Conservation (phyloP, 2,113 vertebrate species). For the Pipra filicauda region DNA sequence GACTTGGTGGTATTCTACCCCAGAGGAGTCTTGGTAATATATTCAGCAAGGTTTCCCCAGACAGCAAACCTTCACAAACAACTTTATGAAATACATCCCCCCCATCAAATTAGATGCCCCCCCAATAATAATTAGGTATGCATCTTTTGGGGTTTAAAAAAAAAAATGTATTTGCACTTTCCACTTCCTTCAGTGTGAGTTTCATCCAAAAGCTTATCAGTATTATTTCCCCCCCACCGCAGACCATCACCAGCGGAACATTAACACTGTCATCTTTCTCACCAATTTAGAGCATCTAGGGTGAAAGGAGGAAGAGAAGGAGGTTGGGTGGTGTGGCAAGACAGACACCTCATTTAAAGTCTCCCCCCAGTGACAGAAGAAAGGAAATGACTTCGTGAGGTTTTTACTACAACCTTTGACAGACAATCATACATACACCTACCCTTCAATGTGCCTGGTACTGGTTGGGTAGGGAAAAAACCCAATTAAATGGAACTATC, state of each 20-base stretch:
- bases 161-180: not conserved
- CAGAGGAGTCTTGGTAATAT: not conserved
- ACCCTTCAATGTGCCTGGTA: not conserved
- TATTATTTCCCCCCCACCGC: rapidly evolving
- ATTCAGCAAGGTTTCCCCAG: not conserved
- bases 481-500: not conserved
- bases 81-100: not conserved
- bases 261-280: rapidly evolving
- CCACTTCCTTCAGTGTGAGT: not conserved
- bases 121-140: not conserved
- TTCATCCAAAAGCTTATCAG: not conserved
- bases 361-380: not conserved
- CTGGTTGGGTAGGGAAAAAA: not conserved
- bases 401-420: not conserved
- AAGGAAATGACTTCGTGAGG: not conserved
- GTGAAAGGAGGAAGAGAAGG: not conserved
- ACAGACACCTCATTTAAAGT: not conserved
- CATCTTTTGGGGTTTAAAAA: not conserved
- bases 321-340: not conserved
- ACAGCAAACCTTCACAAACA: not conserved
- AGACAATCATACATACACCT: not conserved
- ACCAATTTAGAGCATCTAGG: not conserved
- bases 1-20: not conserved
- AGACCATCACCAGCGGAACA: not conserved
- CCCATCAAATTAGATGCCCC: not conserved